Evolutionary conservation across 2,888 invertebrate species (phyloP).

Genomic region (Dendrolimus pini): DNA sequence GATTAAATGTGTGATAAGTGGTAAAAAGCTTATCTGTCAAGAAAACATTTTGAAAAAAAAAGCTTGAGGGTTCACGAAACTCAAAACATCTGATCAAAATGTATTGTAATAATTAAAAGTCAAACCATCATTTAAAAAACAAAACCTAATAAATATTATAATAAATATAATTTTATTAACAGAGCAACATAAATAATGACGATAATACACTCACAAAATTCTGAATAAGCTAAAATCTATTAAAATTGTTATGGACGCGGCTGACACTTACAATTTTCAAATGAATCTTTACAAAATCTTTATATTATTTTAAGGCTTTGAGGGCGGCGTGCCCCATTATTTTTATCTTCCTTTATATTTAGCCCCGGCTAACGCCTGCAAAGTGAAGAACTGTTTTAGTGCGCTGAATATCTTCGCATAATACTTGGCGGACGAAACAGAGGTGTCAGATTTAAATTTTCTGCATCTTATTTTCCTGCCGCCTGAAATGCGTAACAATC

Average conservation of each 20-base stretch:
- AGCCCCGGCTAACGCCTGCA: slow-evolving; percentile 65
- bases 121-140: too few relatives aligned
- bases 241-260: slow-evolving; percentile 33
- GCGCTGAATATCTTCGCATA: slow-evolving; percentile 68
- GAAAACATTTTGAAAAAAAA: too few relatives aligned
- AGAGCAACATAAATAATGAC: slow-evolving; percentile 58
- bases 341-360: slow-evolving; percentile 65
- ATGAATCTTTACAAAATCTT: slow-evolving; percentile 10
- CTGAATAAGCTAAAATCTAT: slow-evolving; percentile 33
- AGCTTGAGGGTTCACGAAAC: too few relatives aligned
- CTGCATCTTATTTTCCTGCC: slow-evolving; percentile 71
- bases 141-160: too few relatives aligned
- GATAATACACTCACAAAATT: slow-evolving; percentile 57
- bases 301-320: slow-evolving; percentile 14
- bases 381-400: slow-evolving; percentile 72
- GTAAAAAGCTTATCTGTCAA: too few relatives aligned
- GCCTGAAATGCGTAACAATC: slow-evolving; percentile 57
- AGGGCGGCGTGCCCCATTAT: slow-evolving; percentile 13
- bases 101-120: too few relatives aligned
- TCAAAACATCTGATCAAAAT: too few relatives aligned
- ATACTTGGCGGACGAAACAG: slow-evolving; percentile 60
- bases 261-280: slow-evolving; percentile 24
- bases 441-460: slow-evolving; percentile 65
- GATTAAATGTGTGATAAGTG: too few relatives aligned
- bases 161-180: slow-evolving; percentile 47